Base-by-base conservation (phyloP, 2,797 vertebrate genomes). In the Peromyscus eremicus region DNA sequence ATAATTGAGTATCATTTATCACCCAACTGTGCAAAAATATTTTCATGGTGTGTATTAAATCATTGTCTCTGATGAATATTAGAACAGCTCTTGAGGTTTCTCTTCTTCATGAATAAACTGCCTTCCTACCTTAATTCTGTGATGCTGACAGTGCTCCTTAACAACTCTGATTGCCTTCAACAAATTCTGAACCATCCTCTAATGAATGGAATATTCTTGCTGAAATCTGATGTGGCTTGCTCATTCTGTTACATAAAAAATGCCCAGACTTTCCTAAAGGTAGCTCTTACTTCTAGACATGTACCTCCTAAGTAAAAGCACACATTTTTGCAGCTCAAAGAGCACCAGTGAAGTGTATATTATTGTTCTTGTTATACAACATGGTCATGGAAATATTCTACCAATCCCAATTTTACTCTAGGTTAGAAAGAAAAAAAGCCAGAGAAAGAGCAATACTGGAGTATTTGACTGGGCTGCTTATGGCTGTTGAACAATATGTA, bases 401-500 rank as follows among this genome's bases (percentile, higher is more conserved):
- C 94, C 87, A 94, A 85, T 94, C 95, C 93, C 64, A 95, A 73
- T 91, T 97, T 96, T 80, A 25, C 75, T 92, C 43, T 60, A 80
- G 17, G 62, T 73, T 73, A 46, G 5, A 71, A 87, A 57, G 29
- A 70, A 79, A 70, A 60, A n/a, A 85, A 95, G 37, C 37, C 29
- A 76, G 97, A 95, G 97, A 37, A 52, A n/a, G 64, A 70, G 43
- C 13, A 97, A 46, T 89, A 87, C 43, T 19, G 32, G 92, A 90
- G 71, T 97, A 57, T 97, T 97, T 98, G 97, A 95, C 16, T 55
- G 0, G 8, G 86, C 11, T 90, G 21, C 8, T 80, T 98, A 40
- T 0, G 97, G 96, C 76, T 66, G 94, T 87, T 95, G 66, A 97
- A 97, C 52, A 86, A 80, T 92, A 46, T 57, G 13, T 95, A 80